phyloP scores from a whole-genome alignment of 2,888 invertebrate species.

The Harpagoxenus sublaevis region DNA sequence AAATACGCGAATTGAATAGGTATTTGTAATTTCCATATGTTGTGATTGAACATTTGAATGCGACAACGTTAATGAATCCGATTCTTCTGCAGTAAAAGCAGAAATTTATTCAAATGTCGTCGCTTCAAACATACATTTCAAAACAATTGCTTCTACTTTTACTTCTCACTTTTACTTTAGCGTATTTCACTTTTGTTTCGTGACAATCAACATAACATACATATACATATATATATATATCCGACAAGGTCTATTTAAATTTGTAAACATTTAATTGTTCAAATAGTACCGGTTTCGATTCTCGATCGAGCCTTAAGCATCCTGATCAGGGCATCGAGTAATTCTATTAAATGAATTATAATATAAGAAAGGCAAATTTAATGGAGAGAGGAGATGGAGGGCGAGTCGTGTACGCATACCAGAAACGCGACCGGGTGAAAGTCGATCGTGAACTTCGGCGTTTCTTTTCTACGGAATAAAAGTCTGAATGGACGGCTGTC shows the following conservation, averaged over 20 bases:
- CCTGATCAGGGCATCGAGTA: neutral
- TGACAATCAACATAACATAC: neutral
- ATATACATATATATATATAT: neutral
- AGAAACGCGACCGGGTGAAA: conserved; percentile 79
- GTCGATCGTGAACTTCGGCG: conserved; percentile 85
- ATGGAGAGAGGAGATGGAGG: no score
- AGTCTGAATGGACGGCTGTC: conserved; percentile 51
- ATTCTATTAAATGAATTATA: neutral
- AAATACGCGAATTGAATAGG: neutral
- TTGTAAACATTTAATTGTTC: neutral
- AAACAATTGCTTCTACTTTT: conserved; percentile 9
- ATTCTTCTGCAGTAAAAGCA: neutral
- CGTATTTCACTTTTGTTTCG: conserved; percentile 8
- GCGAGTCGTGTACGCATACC: neutral
- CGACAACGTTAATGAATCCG: neutral
- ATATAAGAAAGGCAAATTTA: neutral
- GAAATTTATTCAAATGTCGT: conserved; percentile 13
- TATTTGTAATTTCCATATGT: neutral
- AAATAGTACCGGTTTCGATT: neutral
- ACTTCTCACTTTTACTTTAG: neutral
- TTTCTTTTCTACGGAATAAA: conserved; percentile 63
- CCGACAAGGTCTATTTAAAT: neutral
- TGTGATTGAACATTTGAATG: neutral
- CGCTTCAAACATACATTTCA: neutral
- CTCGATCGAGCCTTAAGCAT: neutral